These are phyloP conservation scores for Zaprionus inermis DNA, from an alignment of 1,140 invertebrate species.

Conservation along the genomic window DNA sequence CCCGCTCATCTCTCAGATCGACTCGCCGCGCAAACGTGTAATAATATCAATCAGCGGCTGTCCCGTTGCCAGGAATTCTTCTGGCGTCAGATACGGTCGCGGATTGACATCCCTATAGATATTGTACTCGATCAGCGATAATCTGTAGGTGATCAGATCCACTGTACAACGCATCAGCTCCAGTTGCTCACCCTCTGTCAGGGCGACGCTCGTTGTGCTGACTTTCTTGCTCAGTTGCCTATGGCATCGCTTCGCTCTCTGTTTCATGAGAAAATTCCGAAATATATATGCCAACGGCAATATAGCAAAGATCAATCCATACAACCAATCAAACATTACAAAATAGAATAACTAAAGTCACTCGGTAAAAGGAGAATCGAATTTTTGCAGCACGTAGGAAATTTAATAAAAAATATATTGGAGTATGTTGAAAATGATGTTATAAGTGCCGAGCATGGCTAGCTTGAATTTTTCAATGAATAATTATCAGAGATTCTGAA, in stretches of 20 bases:
- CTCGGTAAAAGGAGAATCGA: background rate
- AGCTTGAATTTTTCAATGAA: too few relatives aligned
- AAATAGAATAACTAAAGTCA: background rate
- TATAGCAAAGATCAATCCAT: constrained; percentile 3
- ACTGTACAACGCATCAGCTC: background rate
- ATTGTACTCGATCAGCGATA: constrained; percentile 4
- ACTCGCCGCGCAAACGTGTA: background rate
- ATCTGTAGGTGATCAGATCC: background rate
- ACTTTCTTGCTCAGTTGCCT: background rate
- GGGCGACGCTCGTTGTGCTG: fast-evolving
- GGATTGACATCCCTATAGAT: constrained; percentile 17
- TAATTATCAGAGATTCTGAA: too few relatives aligned
- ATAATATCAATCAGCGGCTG: background rate
- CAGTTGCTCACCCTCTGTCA: background rate
- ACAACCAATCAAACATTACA: constrained; percentile 4
- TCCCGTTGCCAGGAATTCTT: background rate
- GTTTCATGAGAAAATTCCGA: background rate
- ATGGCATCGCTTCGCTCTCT: background rate
- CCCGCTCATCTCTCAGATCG: too few relatives aligned
- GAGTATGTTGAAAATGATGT: background rate
- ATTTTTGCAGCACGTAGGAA: background rate
- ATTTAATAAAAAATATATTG: constrained; percentile 5
- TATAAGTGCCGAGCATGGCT: background rate
- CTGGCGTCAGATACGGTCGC: background rate
- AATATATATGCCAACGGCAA: background rate